Conservation (phyloP, 2,888 invertebrate species). For the Gastracanthus pulcherrimus region DNA sequence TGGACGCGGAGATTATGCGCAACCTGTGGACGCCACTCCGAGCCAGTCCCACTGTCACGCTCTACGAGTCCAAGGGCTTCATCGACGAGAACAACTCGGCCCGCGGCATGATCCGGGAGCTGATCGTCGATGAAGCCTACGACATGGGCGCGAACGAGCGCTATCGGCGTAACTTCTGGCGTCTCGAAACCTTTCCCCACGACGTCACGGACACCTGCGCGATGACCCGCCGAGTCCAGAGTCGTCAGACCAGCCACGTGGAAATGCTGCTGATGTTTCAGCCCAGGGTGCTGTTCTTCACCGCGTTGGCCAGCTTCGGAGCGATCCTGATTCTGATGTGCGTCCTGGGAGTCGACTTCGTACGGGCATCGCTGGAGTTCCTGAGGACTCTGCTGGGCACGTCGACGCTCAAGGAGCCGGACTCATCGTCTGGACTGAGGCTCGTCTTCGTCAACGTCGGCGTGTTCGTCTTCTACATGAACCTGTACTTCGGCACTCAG, state of each 20-base stretch:
- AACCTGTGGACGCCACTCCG: neutral
- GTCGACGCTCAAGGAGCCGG: constrained; percentile 22
- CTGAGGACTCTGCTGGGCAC: constrained; percentile 13
- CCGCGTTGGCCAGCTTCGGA: neutral
- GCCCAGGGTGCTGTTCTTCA: constrained; percentile 19
- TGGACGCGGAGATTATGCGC: neutral
- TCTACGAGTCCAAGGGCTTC: neutral
- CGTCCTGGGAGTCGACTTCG: neutral
- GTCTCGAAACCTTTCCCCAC: constrained; percentile 55
- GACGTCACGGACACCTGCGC: constrained; percentile 48
- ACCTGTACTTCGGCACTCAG: neutral
- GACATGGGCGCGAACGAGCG: constrained; percentile 56
- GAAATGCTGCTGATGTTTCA: neutral
- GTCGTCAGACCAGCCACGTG: neutral
- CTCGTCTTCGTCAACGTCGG: constrained; percentile 47
- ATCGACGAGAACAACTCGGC: neutral
- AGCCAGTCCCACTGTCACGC: neutral
- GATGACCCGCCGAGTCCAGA: constrained; percentile 31
- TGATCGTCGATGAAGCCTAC: neutral
- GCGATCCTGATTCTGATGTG: constrained; percentile 20
- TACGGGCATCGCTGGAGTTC: constrained; percentile 30
- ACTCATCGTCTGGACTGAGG: constrained; percentile 23
- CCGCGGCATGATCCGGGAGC: neutral
- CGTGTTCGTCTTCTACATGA: constrained; percentile 42
- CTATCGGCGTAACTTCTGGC: constrained; percentile 45